phyloP scores from a whole-genome alignment of 2,113 vertebrate species.

The Myocastor coypus region DNA sequence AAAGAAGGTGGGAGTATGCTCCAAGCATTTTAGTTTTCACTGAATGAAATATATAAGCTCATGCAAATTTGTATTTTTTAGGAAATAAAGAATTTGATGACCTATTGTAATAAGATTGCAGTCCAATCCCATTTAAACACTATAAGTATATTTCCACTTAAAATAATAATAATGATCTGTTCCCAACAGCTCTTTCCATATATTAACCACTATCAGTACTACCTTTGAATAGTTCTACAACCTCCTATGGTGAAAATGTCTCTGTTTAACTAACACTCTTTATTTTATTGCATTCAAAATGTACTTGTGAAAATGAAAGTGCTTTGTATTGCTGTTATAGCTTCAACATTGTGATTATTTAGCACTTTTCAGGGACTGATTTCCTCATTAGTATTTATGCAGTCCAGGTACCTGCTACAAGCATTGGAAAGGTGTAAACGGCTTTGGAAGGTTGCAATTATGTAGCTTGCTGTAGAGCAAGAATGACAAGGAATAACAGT shows the following conservation, averaged over 20 bases:
- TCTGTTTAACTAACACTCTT: slow-evolving; percentile 88
- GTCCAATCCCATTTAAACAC: slow-evolving; percentile 61
- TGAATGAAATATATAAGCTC: slow-evolving; percentile 53
- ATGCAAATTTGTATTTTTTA: slow-evolving; percentile 56
- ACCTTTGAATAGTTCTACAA: slow-evolving; percentile 83
- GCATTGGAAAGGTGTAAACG: slow-evolving; percentile 73
- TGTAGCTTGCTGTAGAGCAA: slow-evolving; percentile 75
- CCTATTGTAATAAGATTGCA: slow-evolving; percentile 55
- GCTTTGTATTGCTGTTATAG: slow-evolving; percentile 84
- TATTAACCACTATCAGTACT: slow-evolving; percentile 78
- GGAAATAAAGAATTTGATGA: slow-evolving; percentile 53
- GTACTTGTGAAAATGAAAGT: slow-evolving; percentile 87
- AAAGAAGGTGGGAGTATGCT: slow-evolving; percentile 19
- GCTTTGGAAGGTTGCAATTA: slow-evolving; percentile 73
- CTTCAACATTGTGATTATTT: slow-evolving; percentile 85
- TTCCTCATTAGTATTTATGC: slow-evolving; percentile 79
- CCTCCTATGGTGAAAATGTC: slow-evolving; percentile 83
- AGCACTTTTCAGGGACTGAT: slow-evolving; percentile 82
- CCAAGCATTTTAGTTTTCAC: slow-evolving; percentile 44
- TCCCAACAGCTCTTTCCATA: slow-evolving; percentile 65
- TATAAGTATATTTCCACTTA: slow-evolving; percentile 73
- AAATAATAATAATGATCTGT: slow-evolving; percentile 74
- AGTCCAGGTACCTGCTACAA: slow-evolving; percentile 73
- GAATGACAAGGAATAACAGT: slow-evolving; percentile 34
- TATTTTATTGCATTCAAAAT: slow-evolving; percentile 86